Evolutionary conservation across 2,888 invertebrate genomes (phyloP).

Genomic region (Meghimatium bilineatum): DNA sequence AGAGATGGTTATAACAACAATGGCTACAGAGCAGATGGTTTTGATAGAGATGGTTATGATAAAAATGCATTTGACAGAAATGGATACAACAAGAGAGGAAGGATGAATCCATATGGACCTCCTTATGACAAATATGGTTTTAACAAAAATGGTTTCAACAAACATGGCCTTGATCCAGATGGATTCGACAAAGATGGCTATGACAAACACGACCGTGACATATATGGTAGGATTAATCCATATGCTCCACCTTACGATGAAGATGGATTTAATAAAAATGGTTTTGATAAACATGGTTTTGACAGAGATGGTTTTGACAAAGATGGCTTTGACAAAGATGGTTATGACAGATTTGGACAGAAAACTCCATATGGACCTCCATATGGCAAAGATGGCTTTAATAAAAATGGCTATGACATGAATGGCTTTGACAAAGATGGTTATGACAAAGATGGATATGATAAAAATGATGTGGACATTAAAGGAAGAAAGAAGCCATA

Average conservation of each 20-base stretch:
- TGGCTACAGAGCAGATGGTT: slow-evolving; percentile 1
- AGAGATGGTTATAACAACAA: slow-evolving; percentile 20
- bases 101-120: slow-evolving; percentile 14
- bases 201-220: slow-evolving; percentile 18
- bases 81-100: slow-evolving; percentile 13
- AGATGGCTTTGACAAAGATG: slow-evolving; percentile 36
- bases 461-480: slow-evolving; percentile 13
- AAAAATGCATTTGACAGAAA: slow-evolving; percentile 28
- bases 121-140: slow-evolving; percentile 31
- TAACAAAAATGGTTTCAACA: slow-evolving; percentile 30
- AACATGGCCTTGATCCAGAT: slow-evolving; percentile 47
- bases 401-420: slow-evolving; percentile 25
- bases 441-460: slow-evolving; percentile 37
- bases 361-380: slow-evolving; percentile 25
- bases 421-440: slow-evolving; percentile 33
- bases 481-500: slow-evolving; percentile 25
- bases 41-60: slow-evolving; percentile 20
- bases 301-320: slow-evolving; percentile 37
- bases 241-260: slow-evolving; percentile 31
- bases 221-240: slow-evolving; percentile 8
- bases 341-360: slow-evolving; percentile 16
- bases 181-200: slow-evolving; percentile 50
- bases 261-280: slow-evolving; percentile 33
- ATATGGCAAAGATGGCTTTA: slow-evolving; percentile 22
- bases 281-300: slow-evolving; percentile 38